Conservation (phyloP, 2,113 vertebrate species). For the Laterallus jamaicensis region DNA sequence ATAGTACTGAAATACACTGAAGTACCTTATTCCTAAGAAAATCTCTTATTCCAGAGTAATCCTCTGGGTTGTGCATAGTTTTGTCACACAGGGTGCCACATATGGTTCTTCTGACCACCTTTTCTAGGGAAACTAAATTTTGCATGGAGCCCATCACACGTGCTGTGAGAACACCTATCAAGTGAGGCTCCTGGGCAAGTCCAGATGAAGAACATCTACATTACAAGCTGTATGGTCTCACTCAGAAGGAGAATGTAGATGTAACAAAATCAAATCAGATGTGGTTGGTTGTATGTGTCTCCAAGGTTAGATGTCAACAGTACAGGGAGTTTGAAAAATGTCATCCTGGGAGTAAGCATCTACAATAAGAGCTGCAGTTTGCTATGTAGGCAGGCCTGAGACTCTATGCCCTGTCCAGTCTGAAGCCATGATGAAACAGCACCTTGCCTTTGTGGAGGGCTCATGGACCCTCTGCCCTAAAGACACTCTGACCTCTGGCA, state of each 20-base stretch:
- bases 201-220: not conserved
- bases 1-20: not conserved
- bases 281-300: not conserved
- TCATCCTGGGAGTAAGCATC: not conserved
- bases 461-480: not conserved
- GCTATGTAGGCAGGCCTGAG: not conserved
- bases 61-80: not conserved
- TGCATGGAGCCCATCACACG: rapidly evolving
- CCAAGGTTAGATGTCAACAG: not conserved
- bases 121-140: not conserved
- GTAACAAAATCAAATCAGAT: not conserved
- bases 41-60: not conserved
- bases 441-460: not conserved
- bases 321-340: not conserved
- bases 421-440: not conserved
- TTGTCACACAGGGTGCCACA: not conserved
- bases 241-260: not conserved
- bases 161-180: not conserved
- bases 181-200: not conserved
- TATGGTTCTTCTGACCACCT: not conserved
- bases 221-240: not conserved
- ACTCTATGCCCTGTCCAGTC: not conserved
- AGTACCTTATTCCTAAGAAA: not conserved
- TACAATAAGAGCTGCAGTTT: not conserved
- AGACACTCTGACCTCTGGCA: not conserved